Percentiles rank a stretch among this genome's conserved stretches.
These are phyloP conservation scores for Pitangus sulphuratus DNA, from an alignment of 2,797 vertebrate genomes.

Conservation along the genomic window DNA sequence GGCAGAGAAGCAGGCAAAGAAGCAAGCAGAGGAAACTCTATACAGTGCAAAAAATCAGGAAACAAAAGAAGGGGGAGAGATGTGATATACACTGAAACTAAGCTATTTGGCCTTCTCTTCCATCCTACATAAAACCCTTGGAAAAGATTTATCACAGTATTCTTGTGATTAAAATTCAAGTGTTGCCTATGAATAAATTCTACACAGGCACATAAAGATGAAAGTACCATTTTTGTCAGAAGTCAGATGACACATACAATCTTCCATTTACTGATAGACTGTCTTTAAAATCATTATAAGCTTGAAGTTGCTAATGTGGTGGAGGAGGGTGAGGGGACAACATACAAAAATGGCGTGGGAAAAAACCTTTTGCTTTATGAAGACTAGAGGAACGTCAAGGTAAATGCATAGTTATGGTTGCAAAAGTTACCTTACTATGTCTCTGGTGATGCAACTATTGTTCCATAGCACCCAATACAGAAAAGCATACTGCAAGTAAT, in stretches of 20 bases:
- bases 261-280: background rate
- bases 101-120: background rate
- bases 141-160: background rate
- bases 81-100: background rate
- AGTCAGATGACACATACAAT: background rate
- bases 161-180: background rate
- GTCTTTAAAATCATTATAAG: background rate
- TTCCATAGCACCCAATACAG: background rate
- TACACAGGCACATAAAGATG: background rate
- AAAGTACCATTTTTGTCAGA: background rate
- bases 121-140: background rate
- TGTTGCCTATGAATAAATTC: background rate
- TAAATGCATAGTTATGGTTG: background rate
- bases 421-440: background rate
- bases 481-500: background rate
- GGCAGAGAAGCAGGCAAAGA: background rate
- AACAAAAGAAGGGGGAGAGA: background rate
- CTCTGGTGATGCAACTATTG: background rate
- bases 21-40: background rate
- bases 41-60: background rate
- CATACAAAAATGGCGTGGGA: background rate
- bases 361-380: background rate
- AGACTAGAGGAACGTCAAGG: background rate
- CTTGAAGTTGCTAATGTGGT: background rate
- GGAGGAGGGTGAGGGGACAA: background rate